A percentile compares a stretch with the other conserved stretches of the same genome.
These are phyloP conservation scores for Notocelia uddmanniana DNA, from an alignment of 2,888 invertebrate genomes.

Conservation along the genomic window DNA sequence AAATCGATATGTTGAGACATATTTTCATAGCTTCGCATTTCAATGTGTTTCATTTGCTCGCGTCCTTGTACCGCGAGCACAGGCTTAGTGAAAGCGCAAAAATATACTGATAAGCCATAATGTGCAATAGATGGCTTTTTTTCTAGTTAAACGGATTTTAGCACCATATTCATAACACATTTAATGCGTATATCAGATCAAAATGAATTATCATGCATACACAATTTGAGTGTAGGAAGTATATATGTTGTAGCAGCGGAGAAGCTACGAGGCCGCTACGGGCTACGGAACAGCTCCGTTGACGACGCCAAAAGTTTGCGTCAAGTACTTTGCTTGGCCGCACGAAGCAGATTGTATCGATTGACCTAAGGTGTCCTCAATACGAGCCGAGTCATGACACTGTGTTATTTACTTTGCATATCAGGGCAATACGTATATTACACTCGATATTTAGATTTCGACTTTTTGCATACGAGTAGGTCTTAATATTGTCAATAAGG, in stretches of 20 bases:
- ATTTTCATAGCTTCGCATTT: not conserved
- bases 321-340: constrained; percentile 62
- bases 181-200: no score
- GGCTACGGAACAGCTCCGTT: constrained; percentile 58
- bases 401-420: constrained; percentile 49
- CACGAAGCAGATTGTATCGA: constrained; percentile 68
- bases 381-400: constrained; percentile 60
- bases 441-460: not conserved
- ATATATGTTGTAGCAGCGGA: not conserved
- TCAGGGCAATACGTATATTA: not conserved
- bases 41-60: no score
- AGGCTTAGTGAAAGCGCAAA: not conserved
- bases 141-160: not conserved
- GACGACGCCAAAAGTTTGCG: constrained; percentile 70
- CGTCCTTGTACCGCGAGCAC: no score
- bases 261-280: constrained; percentile 51
- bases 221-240: not conserved
- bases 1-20: not conserved
- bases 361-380: constrained; percentile 61
- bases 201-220: not conserved
- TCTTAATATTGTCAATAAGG: not conserved
- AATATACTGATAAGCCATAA: not conserved
- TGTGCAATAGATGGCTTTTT: not conserved
- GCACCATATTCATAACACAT: not conserved
- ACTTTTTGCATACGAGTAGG: no score